A percentile compares a stretch with the other conserved stretches of the same genome.
Conservation (phyloP, 2,888 invertebrate genomes). For the Amphipyra tragopoginis region DNA sequence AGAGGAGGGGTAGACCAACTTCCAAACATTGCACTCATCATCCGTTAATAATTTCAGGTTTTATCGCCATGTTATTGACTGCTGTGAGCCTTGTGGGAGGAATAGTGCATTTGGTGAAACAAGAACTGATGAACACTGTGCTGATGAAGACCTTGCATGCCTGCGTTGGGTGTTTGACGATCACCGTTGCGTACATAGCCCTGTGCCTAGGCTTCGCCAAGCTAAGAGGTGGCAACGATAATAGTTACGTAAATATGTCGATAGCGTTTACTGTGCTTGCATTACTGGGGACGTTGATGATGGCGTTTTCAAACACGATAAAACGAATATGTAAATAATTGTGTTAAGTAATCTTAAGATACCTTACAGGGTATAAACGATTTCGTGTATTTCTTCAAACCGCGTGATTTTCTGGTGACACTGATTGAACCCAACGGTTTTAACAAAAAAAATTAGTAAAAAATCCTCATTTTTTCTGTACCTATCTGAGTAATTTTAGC, state of each 20-base stretch:
- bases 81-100: constrained; percentile 72
- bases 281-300: constrained; percentile 66
- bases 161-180: constrained; percentile 62
- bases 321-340: constrained; percentile 30
- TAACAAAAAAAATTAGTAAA: no score
- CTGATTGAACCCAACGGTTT: no score
- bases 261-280: constrained; percentile 67
- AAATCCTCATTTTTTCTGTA: no score
- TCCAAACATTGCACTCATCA: no score
- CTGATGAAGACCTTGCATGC: constrained; percentile 63
- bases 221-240: constrained; percentile 29
- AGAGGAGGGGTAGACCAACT: no score
- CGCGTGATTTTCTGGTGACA: no score
- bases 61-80: constrained; percentile 72
- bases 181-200: constrained; percentile 67
- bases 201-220: constrained; percentile 66
- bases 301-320: constrained; percentile 51
- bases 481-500: no score
- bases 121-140: constrained; percentile 38
- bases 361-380: no score
- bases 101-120: constrained; percentile 61
- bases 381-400: no score
- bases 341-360: background rate
- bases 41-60: constrained; percentile 68
- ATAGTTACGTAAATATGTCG: constrained; percentile 62